Percentiles rank a stretch among this genome's conserved stretches.
Evolutionary conservation across 2,113 vertebrate genomes (phyloP).

Genomic region (Archocentrus centrarchus): DNA sequence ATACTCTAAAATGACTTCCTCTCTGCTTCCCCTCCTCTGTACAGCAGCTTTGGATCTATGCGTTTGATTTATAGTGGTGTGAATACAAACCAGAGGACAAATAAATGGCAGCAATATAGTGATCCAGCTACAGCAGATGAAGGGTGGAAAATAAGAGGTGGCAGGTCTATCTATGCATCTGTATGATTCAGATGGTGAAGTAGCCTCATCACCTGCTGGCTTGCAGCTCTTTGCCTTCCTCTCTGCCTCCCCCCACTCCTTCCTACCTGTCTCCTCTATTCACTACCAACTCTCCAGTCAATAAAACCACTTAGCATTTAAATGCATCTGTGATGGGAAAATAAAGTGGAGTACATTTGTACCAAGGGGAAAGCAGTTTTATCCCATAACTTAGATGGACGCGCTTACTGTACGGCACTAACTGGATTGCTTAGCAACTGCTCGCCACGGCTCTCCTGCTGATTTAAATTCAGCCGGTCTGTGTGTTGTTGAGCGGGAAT

Average conservation of each 20-base stretch:
- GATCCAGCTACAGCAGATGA: constrained; percentile 37
- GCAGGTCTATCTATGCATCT: constrained; percentile 51
- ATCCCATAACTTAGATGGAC: constrained; percentile 69
- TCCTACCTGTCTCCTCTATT: constrained; percentile 60
- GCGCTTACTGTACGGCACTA: constrained; percentile 63
- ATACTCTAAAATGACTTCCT: constrained; percentile 61
- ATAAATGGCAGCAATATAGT: constrained; percentile 36
- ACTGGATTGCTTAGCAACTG: constrained; percentile 76
- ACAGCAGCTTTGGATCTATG: constrained; percentile 51
- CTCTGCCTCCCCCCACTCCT: constrained; percentile 16
- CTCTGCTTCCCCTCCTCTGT: constrained; percentile 15
- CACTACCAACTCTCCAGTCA: constrained; percentile 69
- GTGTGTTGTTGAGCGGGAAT: constrained; percentile 41
- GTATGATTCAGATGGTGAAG: constrained; percentile 52
- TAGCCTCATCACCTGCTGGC: constrained; percentile 57
- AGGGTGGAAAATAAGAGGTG: constrained; percentile 62
- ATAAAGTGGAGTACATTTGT: constrained; percentile 76
- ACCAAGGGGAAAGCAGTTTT: constrained; percentile 56
- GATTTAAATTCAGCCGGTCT: constrained; percentile 66
- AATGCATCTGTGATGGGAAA: constrained; percentile 77
- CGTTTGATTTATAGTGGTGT: constrained; percentile 47
- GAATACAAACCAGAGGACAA: constrained; percentile 44
- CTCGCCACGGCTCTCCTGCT: constrained; percentile 48
- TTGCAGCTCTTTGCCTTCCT: constrained; percentile 35
- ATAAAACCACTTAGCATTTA: constrained; percentile 80